Conservation (phyloP, 1,140 invertebrate genomes). For the Maniola jurtina region DNA sequence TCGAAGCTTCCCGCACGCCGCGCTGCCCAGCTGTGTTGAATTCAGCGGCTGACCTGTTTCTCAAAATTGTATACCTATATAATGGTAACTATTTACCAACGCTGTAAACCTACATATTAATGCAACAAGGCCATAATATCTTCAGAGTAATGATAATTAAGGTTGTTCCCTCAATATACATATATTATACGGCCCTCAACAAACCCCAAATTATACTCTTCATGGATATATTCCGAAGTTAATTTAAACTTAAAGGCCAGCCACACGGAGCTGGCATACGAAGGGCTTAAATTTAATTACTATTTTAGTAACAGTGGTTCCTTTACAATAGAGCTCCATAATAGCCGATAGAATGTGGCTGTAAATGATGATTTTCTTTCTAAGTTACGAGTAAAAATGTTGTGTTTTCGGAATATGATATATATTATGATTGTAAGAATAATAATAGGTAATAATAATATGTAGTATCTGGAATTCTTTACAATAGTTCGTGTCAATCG, state of each 20-base stretch:
- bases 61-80: too few species aligned
- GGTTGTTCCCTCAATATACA: not conserved
- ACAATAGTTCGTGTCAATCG: constrained; percentile 34
- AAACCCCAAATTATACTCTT: constrained; percentile 7
- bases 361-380: constrained; percentile 31
- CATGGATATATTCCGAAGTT: constrained; percentile 8
- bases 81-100: too few species aligned
- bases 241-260: constrained; percentile 24
- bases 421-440: too few species aligned
- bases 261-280: constrained; percentile 16
- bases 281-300: constrained; percentile 26
- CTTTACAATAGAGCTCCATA: constrained; percentile 23
- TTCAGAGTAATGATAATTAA: not conserved
- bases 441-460: too few species aligned
- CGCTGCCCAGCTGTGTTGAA: too few species aligned
- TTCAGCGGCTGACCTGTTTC: too few species aligned
- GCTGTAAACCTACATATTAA: not conserved
- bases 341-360: constrained; percentile 27
- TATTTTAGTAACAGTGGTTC: constrained; percentile 13
- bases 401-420: too few species aligned
- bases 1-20: too few species aligned
- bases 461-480: constrained; percentile 16
- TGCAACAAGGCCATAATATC: not conserved
- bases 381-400: too few species aligned
- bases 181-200: not conserved